A percentile compares a stretch with the other conserved stretches of the same genome.
Evolutionary conservation across 2,797 vertebrate species (phyloP).

Genomic region (Cirrhinus mrigala): DNA sequence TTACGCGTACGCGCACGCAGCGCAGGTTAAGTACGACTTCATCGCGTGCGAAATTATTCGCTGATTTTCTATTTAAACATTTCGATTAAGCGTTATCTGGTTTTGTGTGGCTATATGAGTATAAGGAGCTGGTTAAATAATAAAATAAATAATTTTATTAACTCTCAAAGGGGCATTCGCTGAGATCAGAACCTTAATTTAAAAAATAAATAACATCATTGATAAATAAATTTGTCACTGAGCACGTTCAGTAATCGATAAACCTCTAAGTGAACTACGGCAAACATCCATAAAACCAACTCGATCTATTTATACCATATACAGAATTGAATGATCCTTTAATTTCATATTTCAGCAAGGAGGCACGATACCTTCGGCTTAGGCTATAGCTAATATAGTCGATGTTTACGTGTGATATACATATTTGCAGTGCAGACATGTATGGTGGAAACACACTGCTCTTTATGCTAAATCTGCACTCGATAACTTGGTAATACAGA

Average conservation of each 20-base stretch:
- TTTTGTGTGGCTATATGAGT: background rate
- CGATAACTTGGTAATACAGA: constrained; percentile 27
- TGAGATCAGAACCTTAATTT: background rate
- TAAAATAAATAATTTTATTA: background rate
- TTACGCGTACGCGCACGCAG: background rate
- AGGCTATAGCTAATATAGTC: background rate
- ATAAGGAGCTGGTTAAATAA: background rate
- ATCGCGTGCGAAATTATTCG: constrained; percentile 20
- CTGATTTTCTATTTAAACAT: background rate
- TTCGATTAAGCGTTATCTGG: background rate
- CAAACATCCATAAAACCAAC: background rate
- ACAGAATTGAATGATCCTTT: background rate
- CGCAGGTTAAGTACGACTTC: background rate
- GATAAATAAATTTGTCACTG: background rate
- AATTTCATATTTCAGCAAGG: background rate
- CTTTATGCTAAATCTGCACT: background rate
- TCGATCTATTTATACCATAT: background rate
- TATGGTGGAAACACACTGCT: background rate
- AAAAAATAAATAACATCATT: background rate
- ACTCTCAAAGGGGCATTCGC: background rate
- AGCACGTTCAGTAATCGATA: background rate
- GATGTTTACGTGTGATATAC: background rate
- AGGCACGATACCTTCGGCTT: background rate
- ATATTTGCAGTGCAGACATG: constrained; percentile 18
- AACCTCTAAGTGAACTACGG: background rate